Evolutionary conservation across 2,113 vertebrate species (phyloP), one percentile per base, ranked within the genome.

Genomic region (Gallinago jamesoni): DNA sequence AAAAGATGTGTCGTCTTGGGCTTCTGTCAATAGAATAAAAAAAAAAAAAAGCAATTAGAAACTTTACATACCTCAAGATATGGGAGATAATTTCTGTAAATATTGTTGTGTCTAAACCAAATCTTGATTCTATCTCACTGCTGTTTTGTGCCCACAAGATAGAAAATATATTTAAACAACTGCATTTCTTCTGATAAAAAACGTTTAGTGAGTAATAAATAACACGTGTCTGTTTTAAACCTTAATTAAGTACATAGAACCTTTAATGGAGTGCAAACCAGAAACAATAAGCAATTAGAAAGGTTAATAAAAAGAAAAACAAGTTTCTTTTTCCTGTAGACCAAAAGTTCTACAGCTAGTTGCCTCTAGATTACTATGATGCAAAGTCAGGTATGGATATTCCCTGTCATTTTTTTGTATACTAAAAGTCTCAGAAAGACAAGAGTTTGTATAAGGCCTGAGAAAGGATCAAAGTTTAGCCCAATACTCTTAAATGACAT

Each of bases 21-120:
- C 45, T 69, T 92, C 94, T 97, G 95, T 91, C 45, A 91, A 91
- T 6, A 93, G 59, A 47, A 47, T n/a, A n/a, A 55, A 41, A 70
- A 55, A 39, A 41, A 70, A 59, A 39, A 72, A 50, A 62, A 43
- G 7, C 43, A 89, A 93, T 93, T 84, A 90, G 57, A 39, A 64
- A 73, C 39, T 45, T 69, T 37, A 69, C 10, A 37, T 60, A 64
- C 21, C 45, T 93, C 47, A 75, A 68, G 45, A 72, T 3, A 1
- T 68, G 27, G 37, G 18, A 84, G 45, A 69, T 33, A 47, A 57
- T 81, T 74, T 92, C 72, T 63, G 28, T 60, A 84, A 77, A 59
- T 7, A 18, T 53, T 47, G 25, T 2, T 43, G 10, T 25, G 33
- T 68, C 27, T 35, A 31, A 76, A 76, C 3, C 25, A 43, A 73